phyloP scores from a whole-genome alignment of 2,797 vertebrate species.

The Anabacerthia variegaticeps region DNA sequence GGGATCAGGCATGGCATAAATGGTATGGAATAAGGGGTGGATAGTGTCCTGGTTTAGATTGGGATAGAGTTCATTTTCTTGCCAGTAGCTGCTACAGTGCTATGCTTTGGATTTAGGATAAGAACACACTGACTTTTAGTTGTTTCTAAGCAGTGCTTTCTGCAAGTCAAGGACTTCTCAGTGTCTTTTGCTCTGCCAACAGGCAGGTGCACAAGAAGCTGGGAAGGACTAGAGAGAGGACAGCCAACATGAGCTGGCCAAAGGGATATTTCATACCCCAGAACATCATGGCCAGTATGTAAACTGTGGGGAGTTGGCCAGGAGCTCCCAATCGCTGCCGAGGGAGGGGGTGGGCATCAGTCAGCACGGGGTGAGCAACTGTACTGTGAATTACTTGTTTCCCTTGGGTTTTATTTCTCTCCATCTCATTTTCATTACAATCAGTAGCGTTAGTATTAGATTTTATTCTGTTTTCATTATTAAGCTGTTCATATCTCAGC shows the following conservation, averaged over 20 bases:
- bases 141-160: not conserved
- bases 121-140: not conserved
- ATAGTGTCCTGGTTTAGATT: not conserved
- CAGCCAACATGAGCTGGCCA: not conserved
- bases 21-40: not conserved
- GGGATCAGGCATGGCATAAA: not conserved
- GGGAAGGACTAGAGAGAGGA: fast-evolving
- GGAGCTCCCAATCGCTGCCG: not conserved
- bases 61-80: not conserved
- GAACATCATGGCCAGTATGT: not conserved
- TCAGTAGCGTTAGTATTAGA: not conserved
- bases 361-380: fast-evolving
- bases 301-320: not conserved
- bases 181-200: not conserved
- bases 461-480: not conserved
- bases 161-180: not conserved
- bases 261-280: not conserved
- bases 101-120: not conserved
- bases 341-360: not conserved
- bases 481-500: not conserved
- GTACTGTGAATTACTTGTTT: not conserved
- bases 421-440: not conserved
- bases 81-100: not conserved
- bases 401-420: not conserved
- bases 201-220: not conserved